These are phyloP conservation scores for Odocoileus virginianus DNA, from an alignment of 2,113 vertebrate genomes.

Conservation along the genomic window DNA sequence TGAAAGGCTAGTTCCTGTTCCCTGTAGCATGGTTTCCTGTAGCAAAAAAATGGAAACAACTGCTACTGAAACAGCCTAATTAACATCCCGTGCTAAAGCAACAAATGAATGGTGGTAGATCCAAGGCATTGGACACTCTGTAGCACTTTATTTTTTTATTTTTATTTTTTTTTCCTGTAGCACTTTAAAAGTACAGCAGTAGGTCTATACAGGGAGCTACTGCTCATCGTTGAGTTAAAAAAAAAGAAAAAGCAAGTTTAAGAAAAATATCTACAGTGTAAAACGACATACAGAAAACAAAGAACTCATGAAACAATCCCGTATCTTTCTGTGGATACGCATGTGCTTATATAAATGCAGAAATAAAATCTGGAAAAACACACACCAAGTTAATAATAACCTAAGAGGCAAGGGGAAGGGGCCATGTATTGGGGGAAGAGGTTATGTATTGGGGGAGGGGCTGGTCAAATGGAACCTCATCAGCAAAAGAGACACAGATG, in stretches of 20 bases:
- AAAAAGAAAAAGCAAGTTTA: background rate
- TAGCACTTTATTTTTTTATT: too few species aligned
- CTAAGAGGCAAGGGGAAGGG: background rate
- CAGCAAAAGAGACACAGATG: background rate
- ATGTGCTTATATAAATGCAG: background rate
- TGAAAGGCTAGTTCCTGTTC: background rate
- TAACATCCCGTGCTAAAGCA: background rate
- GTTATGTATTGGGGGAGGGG: background rate
- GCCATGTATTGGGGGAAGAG: background rate
- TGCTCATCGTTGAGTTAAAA: background rate
- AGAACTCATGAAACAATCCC: background rate
- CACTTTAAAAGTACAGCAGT: background rate
- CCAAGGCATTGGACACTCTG: background rate
- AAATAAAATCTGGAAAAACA: background rate
- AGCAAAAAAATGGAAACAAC: background rate
- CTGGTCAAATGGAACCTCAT: background rate
- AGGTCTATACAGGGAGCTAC: background rate
- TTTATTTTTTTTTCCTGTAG: background rate
- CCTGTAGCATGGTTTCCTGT: background rate
- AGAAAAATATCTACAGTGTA: background rate
- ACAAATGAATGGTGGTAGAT: background rate
- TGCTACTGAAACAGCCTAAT: background rate
- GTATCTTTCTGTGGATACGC: background rate
- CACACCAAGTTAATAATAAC: background rate
- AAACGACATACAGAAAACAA: background rate